Evolutionary conservation across 1,140 invertebrate genomes (phyloP).

Genomic region (Micrasema minimum): DNA sequence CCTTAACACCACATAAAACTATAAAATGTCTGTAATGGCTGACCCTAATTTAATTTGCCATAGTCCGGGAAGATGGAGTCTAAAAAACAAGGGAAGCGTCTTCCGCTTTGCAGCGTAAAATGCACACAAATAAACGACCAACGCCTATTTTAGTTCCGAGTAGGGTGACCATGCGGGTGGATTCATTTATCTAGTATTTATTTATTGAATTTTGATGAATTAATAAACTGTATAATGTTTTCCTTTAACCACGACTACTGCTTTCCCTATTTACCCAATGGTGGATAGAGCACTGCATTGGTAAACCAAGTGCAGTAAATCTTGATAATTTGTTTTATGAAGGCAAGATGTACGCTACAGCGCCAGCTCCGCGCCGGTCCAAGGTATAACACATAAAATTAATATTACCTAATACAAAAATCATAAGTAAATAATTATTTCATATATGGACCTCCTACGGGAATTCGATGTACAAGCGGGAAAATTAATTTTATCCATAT

Average conservation of each 20-base stretch:
- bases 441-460: too few relatives aligned
- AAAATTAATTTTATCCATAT: too few relatives aligned
- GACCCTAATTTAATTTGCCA: too few relatives aligned
- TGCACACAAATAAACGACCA: slow-evolving; percentile 20
- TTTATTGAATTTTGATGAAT: background rate
- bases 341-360: too few relatives aligned
- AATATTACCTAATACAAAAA: background rate
- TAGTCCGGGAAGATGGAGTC: too few relatives aligned
- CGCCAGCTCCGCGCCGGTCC: background rate
- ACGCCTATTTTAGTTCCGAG: slow-evolving; percentile 13
- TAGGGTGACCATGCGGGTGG: slow-evolving; percentile 1
- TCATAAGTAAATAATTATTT: background rate
- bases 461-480: too few relatives aligned
- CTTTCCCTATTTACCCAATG: background rate
- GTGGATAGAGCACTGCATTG: too few relatives aligned
- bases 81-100: slow-evolving; percentile 7
- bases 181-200: background rate
- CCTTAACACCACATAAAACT: too few relatives aligned
- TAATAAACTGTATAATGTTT: background rate
- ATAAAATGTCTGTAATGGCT: too few relatives aligned
- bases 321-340: too few relatives aligned
- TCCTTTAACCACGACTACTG: background rate
- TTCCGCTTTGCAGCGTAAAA: slow-evolving; percentile 30
- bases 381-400: background rate
- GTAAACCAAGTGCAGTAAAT: too few relatives aligned